These are phyloP conservation scores for Apodemia hepburni DNA, from an alignment of 2,888 invertebrate genomes.

Conservation along the genomic window DNA sequence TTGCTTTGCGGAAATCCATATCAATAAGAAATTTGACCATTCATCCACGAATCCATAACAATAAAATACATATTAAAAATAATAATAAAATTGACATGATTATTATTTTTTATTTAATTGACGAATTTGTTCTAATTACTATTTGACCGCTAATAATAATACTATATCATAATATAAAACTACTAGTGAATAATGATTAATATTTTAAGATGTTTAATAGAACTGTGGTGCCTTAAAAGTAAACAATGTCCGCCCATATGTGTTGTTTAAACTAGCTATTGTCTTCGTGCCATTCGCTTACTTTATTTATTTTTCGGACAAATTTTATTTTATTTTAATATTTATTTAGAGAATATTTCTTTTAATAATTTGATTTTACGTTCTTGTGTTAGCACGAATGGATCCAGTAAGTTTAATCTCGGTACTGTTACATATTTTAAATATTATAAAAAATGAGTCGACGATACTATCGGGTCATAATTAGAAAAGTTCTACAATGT, in stretches of 20 bases:
- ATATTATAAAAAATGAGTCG: too few species aligned
- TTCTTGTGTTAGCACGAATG: background rate
- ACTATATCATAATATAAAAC: background rate
- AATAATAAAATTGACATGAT: background rate
- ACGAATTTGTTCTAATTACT: background rate
- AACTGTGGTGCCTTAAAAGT: constrained; percentile 67
- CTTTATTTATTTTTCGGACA: background rate
- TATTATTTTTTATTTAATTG: background rate
- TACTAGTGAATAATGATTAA: background rate
- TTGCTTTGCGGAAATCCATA: too few species aligned
- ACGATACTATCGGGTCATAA: too few species aligned
- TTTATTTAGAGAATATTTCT: background rate
- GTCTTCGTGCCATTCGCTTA: constrained; percentile 33
- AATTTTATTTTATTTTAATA: background rate
- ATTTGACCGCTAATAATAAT: background rate
- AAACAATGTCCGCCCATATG: constrained; percentile 62
- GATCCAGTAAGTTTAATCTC: background rate
- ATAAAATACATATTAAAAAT: too few species aligned
- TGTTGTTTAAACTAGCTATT: constrained; percentile 27
- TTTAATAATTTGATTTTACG: background rate
- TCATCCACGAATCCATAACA: too few species aligned
- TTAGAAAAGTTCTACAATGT: too few species aligned
- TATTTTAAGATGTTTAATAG: constrained; percentile 27
- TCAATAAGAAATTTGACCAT: too few species aligned
- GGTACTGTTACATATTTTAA: too few species aligned